Evolutionary conservation across 2,113 vertebrate genomes (phyloP), one percentile per base, ranked within the genome.

Genomic region (Hymenochirus boettgeri): DNA sequence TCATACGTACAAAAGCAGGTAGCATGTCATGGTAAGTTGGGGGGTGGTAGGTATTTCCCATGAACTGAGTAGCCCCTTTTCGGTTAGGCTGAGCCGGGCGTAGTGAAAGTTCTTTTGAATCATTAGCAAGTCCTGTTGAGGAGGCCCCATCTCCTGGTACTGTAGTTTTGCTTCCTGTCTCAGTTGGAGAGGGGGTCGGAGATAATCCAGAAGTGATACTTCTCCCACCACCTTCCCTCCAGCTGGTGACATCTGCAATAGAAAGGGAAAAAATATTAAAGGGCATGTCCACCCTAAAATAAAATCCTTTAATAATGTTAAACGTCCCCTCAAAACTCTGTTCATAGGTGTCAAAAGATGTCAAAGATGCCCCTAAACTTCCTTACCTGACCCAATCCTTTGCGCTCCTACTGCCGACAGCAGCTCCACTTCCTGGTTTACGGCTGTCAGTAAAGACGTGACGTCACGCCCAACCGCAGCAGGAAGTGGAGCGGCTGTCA

Each of bases 141-240:
- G 87, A 80, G 75, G 86, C 83, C 53, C 85, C 86, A 61, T 97
- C 96, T 78, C 86, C 90, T 55, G 74, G 55, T 18, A 51, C 33
- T 25, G 74, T 74, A 79, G 71, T 75, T 75, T 95, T 97, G 82
- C 80, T 89, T 89, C 95, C 94, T 73, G 89, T 81, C 77, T 99
- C 96, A 75, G 89, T 74, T 72, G 91, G 89, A 79, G 90, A 85
- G 83, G 88, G 77, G 66, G 88, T 85, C 80, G 92, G 88, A 83
- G 92, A 86, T 63, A 85, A 80, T 45, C 89, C 85, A 82, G 93
- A 90, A 75, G 92, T 88, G 71, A 97, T 92, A 85, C 91, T 96
- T 88, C 95, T 93, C 88, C 96, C 93, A 83, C 96, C 96, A 80
- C 96, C 96, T 91, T 99, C 96, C 93, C 96, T 94, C 96, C 96